These are phyloP conservation scores for Resseliella maxima DNA, from an alignment of 2,888 invertebrate species.

Conservation along the genomic window DNA sequence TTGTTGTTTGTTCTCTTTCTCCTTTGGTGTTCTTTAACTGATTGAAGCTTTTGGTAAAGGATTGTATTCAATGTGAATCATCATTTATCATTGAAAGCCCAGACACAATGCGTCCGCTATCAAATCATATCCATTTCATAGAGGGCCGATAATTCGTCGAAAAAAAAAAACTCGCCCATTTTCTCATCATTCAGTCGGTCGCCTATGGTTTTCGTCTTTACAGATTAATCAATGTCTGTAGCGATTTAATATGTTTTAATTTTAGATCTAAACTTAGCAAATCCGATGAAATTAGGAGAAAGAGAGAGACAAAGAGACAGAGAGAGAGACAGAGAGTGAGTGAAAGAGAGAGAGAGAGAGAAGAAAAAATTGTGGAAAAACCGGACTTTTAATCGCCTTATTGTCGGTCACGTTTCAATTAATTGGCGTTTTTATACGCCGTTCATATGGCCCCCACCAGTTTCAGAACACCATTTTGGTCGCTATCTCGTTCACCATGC, in stretches of 20 bases:
- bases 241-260: neutral
- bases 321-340: neutral
- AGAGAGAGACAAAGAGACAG: too few relatives aligned
- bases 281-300: neutral
- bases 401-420: conserved; percentile 36
- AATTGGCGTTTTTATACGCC: neutral
- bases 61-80: neutral
- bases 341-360: neutral
- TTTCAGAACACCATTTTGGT: neutral
- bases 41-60: neutral
- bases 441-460: neutral
- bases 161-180: neutral
- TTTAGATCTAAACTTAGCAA: neutral
- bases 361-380: neutral
- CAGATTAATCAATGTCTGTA: neutral
- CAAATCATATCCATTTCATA: conserved; percentile 24
- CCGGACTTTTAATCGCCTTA: conserved; percentile 19
- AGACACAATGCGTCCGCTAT: neutral
- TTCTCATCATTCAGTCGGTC: neutral
- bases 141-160: neutral
- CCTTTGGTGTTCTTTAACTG: too few relatives aligned
- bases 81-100: neutral
- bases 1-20: neutral
- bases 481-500: neutral
- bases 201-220: neutral